Percentiles rank a stretch among this genome's conserved stretches.
Conservation (phyloP, 2,797 vertebrate genomes). For the Calcarius lapponicus region DNA sequence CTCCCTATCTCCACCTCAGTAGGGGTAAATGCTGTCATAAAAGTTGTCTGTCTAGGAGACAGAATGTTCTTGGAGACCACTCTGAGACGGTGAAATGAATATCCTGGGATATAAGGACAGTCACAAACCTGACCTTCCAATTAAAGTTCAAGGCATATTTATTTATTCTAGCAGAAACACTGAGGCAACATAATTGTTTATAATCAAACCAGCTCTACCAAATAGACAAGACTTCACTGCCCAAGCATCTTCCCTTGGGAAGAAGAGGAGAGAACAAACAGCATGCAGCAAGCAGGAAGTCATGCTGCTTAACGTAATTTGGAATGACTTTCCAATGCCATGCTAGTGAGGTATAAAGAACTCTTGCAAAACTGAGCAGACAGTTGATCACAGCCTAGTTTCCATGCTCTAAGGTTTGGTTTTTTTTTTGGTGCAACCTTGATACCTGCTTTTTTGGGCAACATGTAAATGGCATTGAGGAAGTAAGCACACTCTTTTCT, state of each 20-base stretch:
- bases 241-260: background rate
- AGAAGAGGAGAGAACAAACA: background rate
- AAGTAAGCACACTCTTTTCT: background rate
- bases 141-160: background rate
- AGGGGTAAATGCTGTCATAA: constrained; percentile 6
- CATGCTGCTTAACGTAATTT: background rate
- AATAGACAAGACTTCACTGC: background rate
- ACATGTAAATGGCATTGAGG: background rate
- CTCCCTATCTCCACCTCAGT: background rate
- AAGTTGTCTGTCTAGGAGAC: constrained; percentile 5
- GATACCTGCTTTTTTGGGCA: background rate
- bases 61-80: constrained; percentile 38
- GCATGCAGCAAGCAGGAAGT: background rate
- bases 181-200: background rate
- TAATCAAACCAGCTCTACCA: background rate
- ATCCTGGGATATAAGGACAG: background rate
- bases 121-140: background rate
- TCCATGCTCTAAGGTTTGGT: background rate
- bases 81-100: background rate
- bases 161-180: background rate
- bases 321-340: background rate
- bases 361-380: background rate
- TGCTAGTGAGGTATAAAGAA: background rate
- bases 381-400: background rate
- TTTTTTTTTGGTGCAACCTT: background rate